Base-by-base conservation (phyloP, 1,140 invertebrate genomes). In the Phthorimaea operculella region DNA sequence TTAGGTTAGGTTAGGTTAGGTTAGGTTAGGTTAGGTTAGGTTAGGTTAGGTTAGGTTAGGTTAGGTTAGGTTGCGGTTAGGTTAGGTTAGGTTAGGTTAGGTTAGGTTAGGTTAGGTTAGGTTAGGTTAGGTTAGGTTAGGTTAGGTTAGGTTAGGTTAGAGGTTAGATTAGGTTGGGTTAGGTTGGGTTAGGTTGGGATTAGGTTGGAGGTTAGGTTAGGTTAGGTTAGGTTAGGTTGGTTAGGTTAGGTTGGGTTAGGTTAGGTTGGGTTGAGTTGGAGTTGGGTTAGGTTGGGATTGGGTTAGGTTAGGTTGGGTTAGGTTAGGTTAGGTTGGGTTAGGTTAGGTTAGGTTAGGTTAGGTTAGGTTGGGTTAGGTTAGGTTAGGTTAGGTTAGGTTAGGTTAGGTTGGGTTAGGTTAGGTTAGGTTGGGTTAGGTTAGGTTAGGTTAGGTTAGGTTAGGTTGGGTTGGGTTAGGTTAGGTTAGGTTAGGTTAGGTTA, bases 1-100 rank as follows among this genome's bases (percentile, higher is more conserved):
- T 52, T 52, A 39, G 51, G 51, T 52, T 52, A 52, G 51, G 51
- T 52, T 52, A 52, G 51, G 51, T 52, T 52, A 52, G 51, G 51
- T 52, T 52, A 52, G 51, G 51, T 52, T 52, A 52, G 51, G 51
- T 52, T 52, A 34, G 33, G 51, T 52, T 52, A 39, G 51, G 51
- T 36, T 52, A 52, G 51, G 51, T 52, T 52, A 39, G 51, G 51
- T 52, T 52, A 52, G 51, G 51, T 51, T 52, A 39, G 51, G 51
- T n/a, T n/a, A n/a, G n/a, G n/a, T n/a, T n/a, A n/a, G n/a, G n/a
- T n/a, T n/a, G n/a, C n/a, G n/a, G n/a, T 52, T 52, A 39, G 51
- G 51, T 51, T 51, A 51, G 49, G 49, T 51, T 51, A 33, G 49
- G 49, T 51, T 51, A 51, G 49, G 49, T 51, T 51, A 33, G 49